phyloP scores from a whole-genome alignment of 2,888 invertebrate genomes.

The Rhingia campestris region DNA sequence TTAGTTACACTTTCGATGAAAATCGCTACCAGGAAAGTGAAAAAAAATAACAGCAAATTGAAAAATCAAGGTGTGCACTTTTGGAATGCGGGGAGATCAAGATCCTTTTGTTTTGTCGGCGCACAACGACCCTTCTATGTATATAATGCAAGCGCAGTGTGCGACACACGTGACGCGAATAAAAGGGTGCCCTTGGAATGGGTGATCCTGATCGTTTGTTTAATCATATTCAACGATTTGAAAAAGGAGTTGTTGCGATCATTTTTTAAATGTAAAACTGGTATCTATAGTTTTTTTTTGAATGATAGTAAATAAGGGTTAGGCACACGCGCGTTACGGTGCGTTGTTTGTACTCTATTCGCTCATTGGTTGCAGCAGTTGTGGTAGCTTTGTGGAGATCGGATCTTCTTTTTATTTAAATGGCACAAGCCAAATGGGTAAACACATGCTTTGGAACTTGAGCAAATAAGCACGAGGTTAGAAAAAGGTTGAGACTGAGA shows the following conservation, averaged over 20 bases:
- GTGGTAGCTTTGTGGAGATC: not conserved
- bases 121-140: conserved; percentile 41
- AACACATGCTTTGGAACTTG: not conserved
- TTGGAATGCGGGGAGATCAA: conserved; percentile 52
- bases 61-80: conserved; percentile 63
- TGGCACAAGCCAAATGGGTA: conserved; percentile 6
- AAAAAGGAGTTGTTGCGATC: conserved; percentile 4
- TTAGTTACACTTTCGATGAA: conserved; percentile 71
- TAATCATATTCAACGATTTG: conserved; percentile 14
- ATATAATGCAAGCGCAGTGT: conserved; percentile 39
- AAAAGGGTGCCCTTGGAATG: conserved; percentile 54
- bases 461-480: no score
- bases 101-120: conserved; percentile 13
- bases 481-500: no score
- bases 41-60: conserved; percentile 12
- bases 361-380: conserved; percentile 49
- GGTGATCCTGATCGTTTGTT: conserved; percentile 18
- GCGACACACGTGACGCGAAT: conserved; percentile 68
- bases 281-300: conserved; percentile 8
- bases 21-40: conserved; percentile 50
- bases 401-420: not conserved
- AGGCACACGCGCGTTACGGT: conserved; percentile 31
- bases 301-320: conserved; percentile 49
- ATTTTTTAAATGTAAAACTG: conserved; percentile 7
- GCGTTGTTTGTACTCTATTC: conserved; percentile 6